These are phyloP conservation scores for Saturnia pavonia DNA, from an alignment of 2,888 invertebrate species.

Conservation along the genomic window DNA sequence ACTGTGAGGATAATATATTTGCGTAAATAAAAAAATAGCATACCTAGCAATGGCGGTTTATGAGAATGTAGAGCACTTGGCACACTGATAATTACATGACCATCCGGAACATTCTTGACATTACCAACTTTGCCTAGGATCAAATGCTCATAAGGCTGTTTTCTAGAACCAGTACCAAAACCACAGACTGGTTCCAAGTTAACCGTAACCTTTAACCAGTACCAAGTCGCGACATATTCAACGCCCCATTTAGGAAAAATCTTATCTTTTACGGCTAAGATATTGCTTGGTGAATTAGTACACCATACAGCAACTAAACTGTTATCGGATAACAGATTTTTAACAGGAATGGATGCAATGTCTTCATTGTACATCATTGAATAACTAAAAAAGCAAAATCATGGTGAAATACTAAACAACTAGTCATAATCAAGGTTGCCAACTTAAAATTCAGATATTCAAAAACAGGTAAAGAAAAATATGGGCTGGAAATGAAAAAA, in stretches of 20 bases:
- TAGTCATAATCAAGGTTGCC: neutral
- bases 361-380: conserved; percentile 90
- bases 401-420: neutral
- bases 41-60: conserved; percentile 93
- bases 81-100: conserved; percentile 88
- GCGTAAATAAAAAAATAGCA: conserved; percentile 32
- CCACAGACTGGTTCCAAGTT: conserved; percentile 85
- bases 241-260: conserved; percentile 92
- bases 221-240: conserved; percentile 87
- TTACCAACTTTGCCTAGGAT: conserved; percentile 66
- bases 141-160: conserved; percentile 94
- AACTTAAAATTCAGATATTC: neutral
- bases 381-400: conserved; percentile 81
- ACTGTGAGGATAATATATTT: neutral
- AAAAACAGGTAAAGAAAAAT: too few species aligned
- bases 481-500: neutral
- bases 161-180: conserved; percentile 85
- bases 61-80: conserved; percentile 97
- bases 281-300: conserved; percentile 90
- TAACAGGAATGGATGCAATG: conserved; percentile 86
- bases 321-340: conserved; percentile 80
- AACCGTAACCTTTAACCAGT: conserved; percentile 93
- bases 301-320: conserved; percentile 94
- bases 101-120: conserved; percentile 58
- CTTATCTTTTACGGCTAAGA: conserved; percentile 84